Evolutionary conservation across 2,113 vertebrate species (phyloP).

Genomic region (Vulpes lagopus): DNA sequence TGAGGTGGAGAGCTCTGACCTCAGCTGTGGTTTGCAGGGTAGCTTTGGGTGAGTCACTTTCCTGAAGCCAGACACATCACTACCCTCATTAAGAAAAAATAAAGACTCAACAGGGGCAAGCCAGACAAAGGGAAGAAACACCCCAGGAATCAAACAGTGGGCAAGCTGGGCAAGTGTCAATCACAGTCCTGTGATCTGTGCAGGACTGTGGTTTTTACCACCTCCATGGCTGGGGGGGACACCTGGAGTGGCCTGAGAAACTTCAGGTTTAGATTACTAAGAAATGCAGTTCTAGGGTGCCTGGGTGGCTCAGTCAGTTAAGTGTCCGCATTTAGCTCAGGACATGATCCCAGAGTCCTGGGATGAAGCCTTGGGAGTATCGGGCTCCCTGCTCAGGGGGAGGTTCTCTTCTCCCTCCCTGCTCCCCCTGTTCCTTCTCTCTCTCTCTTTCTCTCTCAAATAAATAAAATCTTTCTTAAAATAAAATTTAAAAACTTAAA

Average conservation of each 20-base stretch:
- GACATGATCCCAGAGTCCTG: no score
- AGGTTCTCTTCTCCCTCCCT: no score
- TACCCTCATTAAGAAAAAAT: neutral
- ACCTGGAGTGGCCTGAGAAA: neutral
- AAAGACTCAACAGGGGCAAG: neutral
- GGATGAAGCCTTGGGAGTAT: no score
- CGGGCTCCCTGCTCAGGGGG: no score
- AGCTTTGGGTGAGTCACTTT: neutral
- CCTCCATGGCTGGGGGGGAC: rapidly evolving
- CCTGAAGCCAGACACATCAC: neutral
- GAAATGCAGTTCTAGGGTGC: neutral
- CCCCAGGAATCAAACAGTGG: rapidly evolving
- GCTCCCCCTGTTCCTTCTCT: no score
- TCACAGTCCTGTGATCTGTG: neutral
- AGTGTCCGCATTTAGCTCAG: no score
- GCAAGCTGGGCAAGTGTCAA: neutral
- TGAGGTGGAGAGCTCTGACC: neutral
- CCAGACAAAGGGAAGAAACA: neutral
- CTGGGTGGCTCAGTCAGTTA: no score
- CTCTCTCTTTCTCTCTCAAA: no score
- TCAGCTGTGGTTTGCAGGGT: neutral
- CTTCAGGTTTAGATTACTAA: neutral
- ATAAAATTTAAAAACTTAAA: neutral
- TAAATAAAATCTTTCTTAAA: no score
- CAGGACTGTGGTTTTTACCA: no score